These are phyloP conservation scores for Chauna torquata DNA, from an alignment of 2,113 vertebrate genomes.

Conservation along the genomic window DNA sequence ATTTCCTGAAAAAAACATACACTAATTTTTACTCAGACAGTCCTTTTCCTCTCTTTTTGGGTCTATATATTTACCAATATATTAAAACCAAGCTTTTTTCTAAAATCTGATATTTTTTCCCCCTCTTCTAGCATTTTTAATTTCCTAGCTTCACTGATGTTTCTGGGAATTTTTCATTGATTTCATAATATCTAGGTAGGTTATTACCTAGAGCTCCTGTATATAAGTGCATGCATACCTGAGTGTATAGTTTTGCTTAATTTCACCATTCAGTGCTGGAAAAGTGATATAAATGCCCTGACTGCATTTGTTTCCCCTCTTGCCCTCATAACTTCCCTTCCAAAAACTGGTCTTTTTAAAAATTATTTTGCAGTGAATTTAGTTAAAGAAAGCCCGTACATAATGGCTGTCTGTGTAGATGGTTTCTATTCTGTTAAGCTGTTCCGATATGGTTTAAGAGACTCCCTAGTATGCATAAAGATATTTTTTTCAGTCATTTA, in stretches of 20 bases:
- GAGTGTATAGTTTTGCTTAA: neutral
- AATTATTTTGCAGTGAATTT: neutral
- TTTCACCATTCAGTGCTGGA: neutral
- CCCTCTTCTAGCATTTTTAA: neutral
- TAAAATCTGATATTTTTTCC: neutral
- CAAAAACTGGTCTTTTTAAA: neutral
- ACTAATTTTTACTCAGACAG: neutral
- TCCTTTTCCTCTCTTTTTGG: neutral
- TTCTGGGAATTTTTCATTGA: neutral
- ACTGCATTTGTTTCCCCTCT: neutral
- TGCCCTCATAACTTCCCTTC: neutral
- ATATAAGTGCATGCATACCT: neutral
- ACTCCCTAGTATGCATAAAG: neutral
- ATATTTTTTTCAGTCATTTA: neutral
- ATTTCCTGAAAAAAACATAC: neutral
- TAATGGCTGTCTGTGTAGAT: neutral
- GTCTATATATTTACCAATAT: neutral
- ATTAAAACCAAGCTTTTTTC: neutral
- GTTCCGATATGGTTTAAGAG: neutral
- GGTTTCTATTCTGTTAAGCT: neutral
- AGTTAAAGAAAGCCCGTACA: neutral
- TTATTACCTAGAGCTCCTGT: neutral
- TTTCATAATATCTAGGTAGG: neutral
- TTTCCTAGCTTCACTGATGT: neutral
- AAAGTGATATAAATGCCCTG: neutral